Evolutionary conservation across 2,888 invertebrate species (phyloP).

Genomic region (Idaea dimidiata): DNA sequence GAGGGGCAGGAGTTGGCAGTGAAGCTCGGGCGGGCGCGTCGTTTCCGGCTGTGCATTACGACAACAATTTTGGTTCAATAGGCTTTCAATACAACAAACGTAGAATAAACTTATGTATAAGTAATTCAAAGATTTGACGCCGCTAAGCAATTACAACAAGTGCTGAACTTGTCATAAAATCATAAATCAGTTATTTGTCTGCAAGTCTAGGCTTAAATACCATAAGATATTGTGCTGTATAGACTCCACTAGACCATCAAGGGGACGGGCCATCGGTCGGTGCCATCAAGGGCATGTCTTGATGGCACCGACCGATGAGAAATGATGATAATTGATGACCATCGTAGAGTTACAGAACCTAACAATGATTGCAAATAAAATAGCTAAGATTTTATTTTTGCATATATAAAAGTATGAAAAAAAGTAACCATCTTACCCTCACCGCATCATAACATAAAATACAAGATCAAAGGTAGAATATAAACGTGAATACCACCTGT

Average conservation of each 20-base stretch:
- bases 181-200: too few relatives aligned
- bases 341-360: not conserved
- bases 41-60: conserved; percentile 51
- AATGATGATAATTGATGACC: too few relatives aligned
- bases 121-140: not conserved
- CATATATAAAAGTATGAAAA: not conserved
- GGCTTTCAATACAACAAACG: not conserved
- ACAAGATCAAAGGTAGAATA: not conserved
- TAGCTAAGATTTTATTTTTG: not conserved
- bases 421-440: not conserved
- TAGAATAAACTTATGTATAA: not conserved
- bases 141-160: not conserved
- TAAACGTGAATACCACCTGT: not conserved
- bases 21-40: conserved; percentile 39
- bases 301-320: too few relatives aligned
- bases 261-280: too few relatives aligned
- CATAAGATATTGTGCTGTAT: too few relatives aligned
- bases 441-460: not conserved
- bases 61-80: conserved; percentile 42
- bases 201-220: too few relatives aligned
- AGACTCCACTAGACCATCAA: too few relatives aligned
- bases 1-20: conserved; percentile 32
- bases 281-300: too few relatives aligned
- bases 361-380: not conserved
- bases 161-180: too few relatives aligned